phyloP scores from a whole-genome alignment of 2,888 invertebrate genomes.

The Allygus modestus region DNA sequence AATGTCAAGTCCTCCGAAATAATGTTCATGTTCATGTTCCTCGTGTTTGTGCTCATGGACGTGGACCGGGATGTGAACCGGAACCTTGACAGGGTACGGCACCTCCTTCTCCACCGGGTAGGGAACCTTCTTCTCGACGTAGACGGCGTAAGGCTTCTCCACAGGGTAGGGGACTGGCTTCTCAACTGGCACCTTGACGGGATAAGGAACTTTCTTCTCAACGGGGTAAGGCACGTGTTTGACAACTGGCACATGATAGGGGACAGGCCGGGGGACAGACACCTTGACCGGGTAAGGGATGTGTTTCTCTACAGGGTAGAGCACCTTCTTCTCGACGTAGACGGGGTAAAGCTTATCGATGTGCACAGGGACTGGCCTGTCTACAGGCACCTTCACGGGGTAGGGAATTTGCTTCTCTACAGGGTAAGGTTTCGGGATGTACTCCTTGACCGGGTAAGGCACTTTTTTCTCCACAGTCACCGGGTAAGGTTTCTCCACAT shows the following conservation, averaged over 20 bases:
- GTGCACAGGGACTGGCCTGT: constrained; percentile 68
- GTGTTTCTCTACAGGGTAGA: constrained; percentile 66
- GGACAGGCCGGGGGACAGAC: constrained; percentile 64
- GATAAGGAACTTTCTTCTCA: constrained; percentile 59
- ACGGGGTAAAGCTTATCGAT: constrained; percentile 69
- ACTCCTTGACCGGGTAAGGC: constrained; percentile 70
- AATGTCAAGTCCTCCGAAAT: background rate
- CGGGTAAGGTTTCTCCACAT: constrained; percentile 70
- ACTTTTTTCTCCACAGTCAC: constrained; percentile 69
- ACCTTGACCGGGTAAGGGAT: constrained; percentile 66
- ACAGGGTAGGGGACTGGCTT: constrained; percentile 67
- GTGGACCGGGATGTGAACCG: constrained; percentile 76
- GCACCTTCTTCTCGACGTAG: constrained; percentile 69
- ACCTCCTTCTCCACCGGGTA: constrained; percentile 66
- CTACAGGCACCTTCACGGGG: constrained; percentile 69
- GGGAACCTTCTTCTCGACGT: constrained; percentile 68
- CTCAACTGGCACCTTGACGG: constrained; percentile 67
- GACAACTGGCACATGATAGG: constrained; percentile 64
- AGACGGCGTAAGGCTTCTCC: constrained; percentile 60
- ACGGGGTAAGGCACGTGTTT: constrained; percentile 66
- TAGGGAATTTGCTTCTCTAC: constrained; percentile 69
- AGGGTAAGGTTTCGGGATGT: constrained; percentile 69
- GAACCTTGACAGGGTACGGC: constrained; percentile 61
- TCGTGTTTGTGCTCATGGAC: constrained; percentile 1
- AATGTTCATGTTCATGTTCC: background rate